phyloP scores from a whole-genome alignment of 92 coral and sea anemone genomes.

The Siderastrea radians region DNA sequence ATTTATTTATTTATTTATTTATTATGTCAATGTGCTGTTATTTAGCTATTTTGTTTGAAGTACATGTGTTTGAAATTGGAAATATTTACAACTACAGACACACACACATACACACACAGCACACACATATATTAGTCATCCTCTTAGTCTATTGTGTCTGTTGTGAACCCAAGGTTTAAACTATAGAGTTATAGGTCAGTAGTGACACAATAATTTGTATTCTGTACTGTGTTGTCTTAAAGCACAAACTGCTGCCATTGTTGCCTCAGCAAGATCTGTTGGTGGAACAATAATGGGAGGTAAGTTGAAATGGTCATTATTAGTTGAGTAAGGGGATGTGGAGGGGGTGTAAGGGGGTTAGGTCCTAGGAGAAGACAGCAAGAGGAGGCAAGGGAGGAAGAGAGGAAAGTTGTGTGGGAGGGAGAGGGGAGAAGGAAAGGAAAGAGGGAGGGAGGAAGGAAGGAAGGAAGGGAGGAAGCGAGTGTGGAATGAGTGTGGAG shows the following conservation, averaged over 20 bases:
- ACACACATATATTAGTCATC: too few species aligned
- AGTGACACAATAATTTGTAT: background rate
- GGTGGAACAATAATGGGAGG: slow-evolving; percentile 4
- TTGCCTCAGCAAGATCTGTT: background rate
- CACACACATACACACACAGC: too few species aligned
- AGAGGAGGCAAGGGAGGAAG: background rate
- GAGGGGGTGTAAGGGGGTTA: background rate
- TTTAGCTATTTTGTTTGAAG: too few species aligned
- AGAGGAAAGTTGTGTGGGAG: background rate
- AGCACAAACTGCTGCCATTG: background rate
- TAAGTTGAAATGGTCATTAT: background rate
- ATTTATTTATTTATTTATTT: too few species aligned
- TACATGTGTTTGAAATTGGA: too few species aligned
- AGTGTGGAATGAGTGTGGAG: background rate
- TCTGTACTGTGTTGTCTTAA: background rate
- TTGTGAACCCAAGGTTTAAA: too few species aligned
- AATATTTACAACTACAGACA: too few species aligned
- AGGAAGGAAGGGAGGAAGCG: background rate
- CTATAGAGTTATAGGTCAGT: too few species aligned
- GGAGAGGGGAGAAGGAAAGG: background rate
- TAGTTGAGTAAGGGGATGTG: background rate
- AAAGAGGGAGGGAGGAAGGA: background rate
- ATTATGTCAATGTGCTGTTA: too few species aligned
- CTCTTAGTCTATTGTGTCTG: too few species aligned
- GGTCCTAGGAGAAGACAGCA: background rate